A percentile compares a stretch with the other conserved stretches of the same genome.
phyloP scores from a whole-genome alignment of 1,140 invertebrate genomes.

The Zaprionus inermis region DNA sequence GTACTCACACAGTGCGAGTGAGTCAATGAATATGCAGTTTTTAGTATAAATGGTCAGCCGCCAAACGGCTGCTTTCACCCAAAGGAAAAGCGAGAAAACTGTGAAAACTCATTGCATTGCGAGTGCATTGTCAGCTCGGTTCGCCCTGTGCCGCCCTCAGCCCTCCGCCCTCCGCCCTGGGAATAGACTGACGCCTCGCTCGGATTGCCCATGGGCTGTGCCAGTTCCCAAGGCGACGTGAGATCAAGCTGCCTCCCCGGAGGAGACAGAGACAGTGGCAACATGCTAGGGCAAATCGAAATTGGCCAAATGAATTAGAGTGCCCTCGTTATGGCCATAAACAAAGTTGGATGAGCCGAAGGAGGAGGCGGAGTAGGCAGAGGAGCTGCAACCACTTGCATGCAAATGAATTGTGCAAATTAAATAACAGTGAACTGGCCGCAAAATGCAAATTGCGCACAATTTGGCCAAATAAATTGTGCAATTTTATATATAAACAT shows the following conservation, averaged over 20 bases:
- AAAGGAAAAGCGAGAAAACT: constrained; percentile 8
- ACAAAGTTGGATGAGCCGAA: constrained; percentile 2
- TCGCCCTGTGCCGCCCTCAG: background rate
- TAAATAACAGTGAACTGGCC: constrained; percentile 25
- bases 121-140: constrained; percentile 33
- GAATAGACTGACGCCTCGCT: constrained; percentile 39
- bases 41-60: constrained; percentile 28
- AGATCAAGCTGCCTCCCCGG: constrained; percentile 1
- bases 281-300: constrained; percentile 18
- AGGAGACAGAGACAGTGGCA: background rate
- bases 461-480: constrained; percentile 35
- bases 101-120: constrained; percentile 21
- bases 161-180: constrained; percentile 20
- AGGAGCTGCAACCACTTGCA: constrained; percentile 6
- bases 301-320: constrained; percentile 38
- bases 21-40: background rate
- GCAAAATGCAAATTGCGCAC: constrained; percentile 45
- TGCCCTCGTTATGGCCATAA: constrained; percentile 14
- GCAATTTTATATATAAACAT: background rate
- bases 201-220: constrained; percentile 45
- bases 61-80: constrained; percentile 23
- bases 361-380: background rate
- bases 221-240: constrained; percentile 45
- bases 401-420: constrained; percentile 36
- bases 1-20: background rate